Base-by-base conservation (phyloP, 2,113 vertebrate genomes). In the Hippocampus comes region DNA sequence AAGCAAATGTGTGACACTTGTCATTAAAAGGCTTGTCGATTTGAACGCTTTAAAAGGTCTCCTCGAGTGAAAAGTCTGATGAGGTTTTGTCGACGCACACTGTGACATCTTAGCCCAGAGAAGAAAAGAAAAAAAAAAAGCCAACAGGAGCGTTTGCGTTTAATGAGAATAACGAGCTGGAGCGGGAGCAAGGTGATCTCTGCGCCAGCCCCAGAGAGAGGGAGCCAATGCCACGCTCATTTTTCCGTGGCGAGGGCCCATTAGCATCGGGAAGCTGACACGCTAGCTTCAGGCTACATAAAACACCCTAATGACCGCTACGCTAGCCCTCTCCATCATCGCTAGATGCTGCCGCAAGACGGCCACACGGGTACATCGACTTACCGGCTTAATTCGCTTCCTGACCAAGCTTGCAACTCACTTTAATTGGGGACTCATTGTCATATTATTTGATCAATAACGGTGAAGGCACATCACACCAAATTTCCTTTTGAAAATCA, bases 181-280 rank as follows among this genome's bases (percentile, higher is more conserved):
- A 9, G 51, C 49, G 74, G 60, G 81, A 76, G 81, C 79, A 82
- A 84, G 85, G 84, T 86, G 85, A 87, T 86, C 81, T 83, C 93
- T 53, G 49, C 14, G 12, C 51, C 6, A 55, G 51, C 51, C 51
- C 51, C 51, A 20, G 51, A 55, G 51, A 55, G 51, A 49, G 48
- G 4, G 15, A 49, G 48, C 48, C 14, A 14, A 0, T 93, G 92
- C 68, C 88, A 92, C 94, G 93, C 94, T 95, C 95, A 96, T 97
- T 88, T 95, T 87, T 87, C 81, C 94, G 93, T 95, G 94, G 91
- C 86, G 81, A 84, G 92, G 93, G 92, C 91, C 94, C 94, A 96
- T 96, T 97, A 95, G 94, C 96, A 95, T 95, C 94, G 94, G 76
- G 79, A 83, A 75, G 94, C 94, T 95, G 94, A 94, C 93, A 91